A percentile compares a stretch with the other conserved stretches of the same genome.
phyloP scores from a whole-genome alignment of 1,140 invertebrate genomes.

The Leptopilina clavipes region DNA sequence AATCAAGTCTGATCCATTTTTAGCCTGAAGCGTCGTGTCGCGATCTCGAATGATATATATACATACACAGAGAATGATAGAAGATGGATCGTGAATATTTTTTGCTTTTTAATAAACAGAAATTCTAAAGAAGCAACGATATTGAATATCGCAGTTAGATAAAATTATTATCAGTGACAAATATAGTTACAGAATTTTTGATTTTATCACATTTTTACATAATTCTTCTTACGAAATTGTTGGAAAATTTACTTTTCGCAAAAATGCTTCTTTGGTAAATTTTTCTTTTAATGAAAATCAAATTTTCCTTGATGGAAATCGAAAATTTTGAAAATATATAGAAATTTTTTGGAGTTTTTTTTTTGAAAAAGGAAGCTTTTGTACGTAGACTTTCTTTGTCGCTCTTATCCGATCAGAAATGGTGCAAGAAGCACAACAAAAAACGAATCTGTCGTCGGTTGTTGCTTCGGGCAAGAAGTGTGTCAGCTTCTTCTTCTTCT shows the following conservation, averaged over 20 bases:
- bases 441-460: slow-evolving; percentile 22
- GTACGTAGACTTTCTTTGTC: slow-evolving; percentile 29
- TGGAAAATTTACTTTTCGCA: too few relatives aligned
- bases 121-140: neutral
- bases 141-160: neutral
- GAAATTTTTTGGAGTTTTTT: neutral
- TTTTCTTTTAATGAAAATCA: too few relatives aligned
- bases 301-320: too few relatives aligned
- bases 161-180: neutral
- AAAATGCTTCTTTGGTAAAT: too few relatives aligned
- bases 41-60: neutral
- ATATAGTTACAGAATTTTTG: neutral
- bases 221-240: neutral
- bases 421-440: slow-evolving; percentile 14
- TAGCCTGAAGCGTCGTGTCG: neutral
- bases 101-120: neutral
- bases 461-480: slow-evolving; percentile 25
- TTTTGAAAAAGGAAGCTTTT: neutral
- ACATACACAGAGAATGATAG: too few relatives aligned
- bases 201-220: neutral
- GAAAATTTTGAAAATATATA: neutral
- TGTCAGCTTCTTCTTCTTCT: slow-evolving; percentile 5
- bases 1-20: slow-evolving; percentile 16
- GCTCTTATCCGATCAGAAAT: neutral
- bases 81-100: neutral